A percentile compares a stretch with the other conserved stretches of the same genome.
These are phyloP conservation scores for Acanthoscelides obtectus DNA, from an alignment of 2,888 invertebrate genomes.

Conservation along the genomic window DNA sequence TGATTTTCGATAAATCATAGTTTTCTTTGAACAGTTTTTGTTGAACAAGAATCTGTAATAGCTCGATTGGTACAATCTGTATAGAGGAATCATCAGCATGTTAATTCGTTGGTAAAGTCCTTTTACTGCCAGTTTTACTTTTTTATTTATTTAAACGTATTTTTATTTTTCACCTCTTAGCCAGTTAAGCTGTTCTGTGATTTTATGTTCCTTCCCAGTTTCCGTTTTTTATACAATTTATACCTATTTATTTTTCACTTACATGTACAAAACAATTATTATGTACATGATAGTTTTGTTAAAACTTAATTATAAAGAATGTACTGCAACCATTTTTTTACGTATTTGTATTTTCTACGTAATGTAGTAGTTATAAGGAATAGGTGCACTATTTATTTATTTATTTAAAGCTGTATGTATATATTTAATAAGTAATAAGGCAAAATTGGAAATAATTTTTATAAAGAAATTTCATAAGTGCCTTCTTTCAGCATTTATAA, in stretches of 20 bases:
- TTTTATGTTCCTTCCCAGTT: neutral
- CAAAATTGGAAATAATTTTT: constrained; percentile 20
- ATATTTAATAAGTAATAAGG: constrained; percentile 9
- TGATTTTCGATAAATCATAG: too few relatives aligned
- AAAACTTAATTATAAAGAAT: too few relatives aligned
- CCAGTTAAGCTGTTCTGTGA: neutral
- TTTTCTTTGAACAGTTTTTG: too few relatives aligned
- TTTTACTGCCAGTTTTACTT: neutral
- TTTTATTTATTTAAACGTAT: neutral
- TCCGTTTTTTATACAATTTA: constrained; percentile 8
- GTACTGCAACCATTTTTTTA: too few relatives aligned
- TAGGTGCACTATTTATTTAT: constrained; percentile 7
- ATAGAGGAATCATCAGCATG: too few relatives aligned
- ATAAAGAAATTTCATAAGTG: constrained; percentile 23
- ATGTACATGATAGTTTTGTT: too few relatives aligned
- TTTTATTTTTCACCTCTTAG: neutral
- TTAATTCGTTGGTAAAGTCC: too few relatives aligned
- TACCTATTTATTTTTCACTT: constrained; percentile 15
- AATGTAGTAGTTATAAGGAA: too few relatives aligned
- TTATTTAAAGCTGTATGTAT: constrained; percentile 14
- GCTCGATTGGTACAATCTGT: too few relatives aligned
- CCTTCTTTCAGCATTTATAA: constrained; percentile 16
- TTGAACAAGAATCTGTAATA: too few relatives aligned
- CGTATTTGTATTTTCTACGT: too few relatives aligned
- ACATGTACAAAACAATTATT: constrained; percentile 1